These are phyloP conservation scores for Limnephilus rhombicus DNA, from an alignment of 2,888 invertebrate genomes.

Conservation along the genomic window DNA sequence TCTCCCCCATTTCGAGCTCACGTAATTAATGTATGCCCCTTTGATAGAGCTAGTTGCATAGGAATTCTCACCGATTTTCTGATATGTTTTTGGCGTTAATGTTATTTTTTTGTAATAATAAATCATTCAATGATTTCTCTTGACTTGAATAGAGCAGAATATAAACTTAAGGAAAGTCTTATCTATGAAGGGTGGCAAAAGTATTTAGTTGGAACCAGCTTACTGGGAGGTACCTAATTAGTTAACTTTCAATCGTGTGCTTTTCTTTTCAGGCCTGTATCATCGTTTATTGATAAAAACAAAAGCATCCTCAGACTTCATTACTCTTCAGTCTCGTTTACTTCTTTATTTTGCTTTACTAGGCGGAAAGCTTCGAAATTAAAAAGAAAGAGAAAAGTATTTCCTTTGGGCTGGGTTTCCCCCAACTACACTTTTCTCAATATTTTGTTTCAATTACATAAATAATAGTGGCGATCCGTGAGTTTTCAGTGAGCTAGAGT, in stretches of 20 bases:
- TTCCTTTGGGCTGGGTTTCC: neutral
- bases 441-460: neutral
- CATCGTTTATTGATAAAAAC: conserved; percentile 3
- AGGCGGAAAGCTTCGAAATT: neutral
- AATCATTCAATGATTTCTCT: neutral
- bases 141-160: neutral
- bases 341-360: neutral
- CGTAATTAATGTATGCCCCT: too few relatives aligned
- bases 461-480: too few relatives aligned
- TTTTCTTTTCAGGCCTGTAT: neutral
- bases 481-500: too few relatives aligned
- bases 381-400: neutral
- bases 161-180: neutral
- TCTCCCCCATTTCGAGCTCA: too few relatives aligned
- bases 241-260: conserved; percentile 12
- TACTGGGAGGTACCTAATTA: neutral
- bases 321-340: neutral
- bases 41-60: too few relatives aligned
- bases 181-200: neutral
- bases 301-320: neutral
- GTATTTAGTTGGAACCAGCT: neutral
- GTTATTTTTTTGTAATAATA: neutral
- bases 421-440: neutral
- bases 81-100: neutral
- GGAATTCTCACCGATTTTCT: neutral